Conservation (phyloP, 2,888 invertebrate species). For the Tholera decimalis region DNA sequence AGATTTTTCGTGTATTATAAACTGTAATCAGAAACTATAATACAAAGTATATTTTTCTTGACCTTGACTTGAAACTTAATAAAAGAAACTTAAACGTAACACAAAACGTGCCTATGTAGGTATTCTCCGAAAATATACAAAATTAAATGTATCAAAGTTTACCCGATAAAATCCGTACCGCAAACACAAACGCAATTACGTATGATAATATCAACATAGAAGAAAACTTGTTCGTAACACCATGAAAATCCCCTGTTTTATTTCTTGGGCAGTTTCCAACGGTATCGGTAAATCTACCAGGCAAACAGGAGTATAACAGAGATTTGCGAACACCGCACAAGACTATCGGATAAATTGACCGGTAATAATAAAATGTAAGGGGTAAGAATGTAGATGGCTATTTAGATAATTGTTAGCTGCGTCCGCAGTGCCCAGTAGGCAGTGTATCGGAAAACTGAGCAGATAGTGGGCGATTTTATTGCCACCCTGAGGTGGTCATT, state of each 20-base stretch:
- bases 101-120: background rate
- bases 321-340: conserved; percentile 84
- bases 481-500: conserved; percentile 87
- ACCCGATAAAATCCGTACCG: conserved; percentile 31
- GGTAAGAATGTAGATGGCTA: conserved; percentile 92
- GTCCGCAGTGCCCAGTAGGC: conserved; percentile 80
- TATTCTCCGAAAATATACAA: background rate
- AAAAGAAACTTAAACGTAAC: background rate
- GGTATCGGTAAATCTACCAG: conserved; percentile 87
- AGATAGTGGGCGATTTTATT: conserved; percentile 86
- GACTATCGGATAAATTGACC: conserved; percentile 89
- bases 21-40: too few species aligned
- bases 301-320: conserved; percentile 86
- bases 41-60: background rate
- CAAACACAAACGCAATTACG: conserved; percentile 58
- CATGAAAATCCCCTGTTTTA: conserved; percentile 81
- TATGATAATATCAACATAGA: conserved; percentile 61
- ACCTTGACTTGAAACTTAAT: background rate
- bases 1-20: background rate
- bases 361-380: conserved; percentile 91
- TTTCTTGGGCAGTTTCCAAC: conserved; percentile 79
- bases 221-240: conserved; percentile 65
- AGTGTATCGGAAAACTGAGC: conserved; percentile 90
- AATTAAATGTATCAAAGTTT: conserved; percentile 29
- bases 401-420: conserved; percentile 91